Evolutionary conservation across 2,888 invertebrate genomes (phyloP), one percentile per base, ranked within the genome.

Genomic region (Cryptops parisi): DNA sequence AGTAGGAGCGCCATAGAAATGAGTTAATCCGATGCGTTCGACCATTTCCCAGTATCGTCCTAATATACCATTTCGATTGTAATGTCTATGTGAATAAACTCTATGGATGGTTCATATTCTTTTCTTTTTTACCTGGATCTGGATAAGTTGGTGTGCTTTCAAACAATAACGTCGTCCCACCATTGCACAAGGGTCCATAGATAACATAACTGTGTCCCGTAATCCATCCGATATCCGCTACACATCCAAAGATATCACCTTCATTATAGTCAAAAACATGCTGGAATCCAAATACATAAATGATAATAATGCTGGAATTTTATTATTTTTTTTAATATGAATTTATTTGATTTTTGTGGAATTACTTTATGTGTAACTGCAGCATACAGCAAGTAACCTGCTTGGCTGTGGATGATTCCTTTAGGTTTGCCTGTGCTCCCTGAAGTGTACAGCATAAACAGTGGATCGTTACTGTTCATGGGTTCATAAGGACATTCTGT

Each of bases 391-490:
- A 73, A 63, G 59, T 73, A 74, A 1, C 72, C 73, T 3, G 68
- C 73, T 45, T 67, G 67, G 1, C 69, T 65, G 60, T 73, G 73
- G 23, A 67, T 64, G 2, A 73, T 60, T 2, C 72, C 74, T 61
- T 74, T 74, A 2, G 74, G 74, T 58, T 70, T 68, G 2, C 74
- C 74, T 2, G 74, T 75, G 54, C 71, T 71, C 26, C 74, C 74
- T 2, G 72, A 73, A 2, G 74, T 74, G 62, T 75, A 75, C 52
- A 74, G 62, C 63, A 74, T 67, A 60, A 74, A 74, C 46, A 74
- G 62, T 2, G 65, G 65, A 60, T 75, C 73, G 57, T 74, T 72
- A 57, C 71, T 70, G 55, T 69, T 67, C 65, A 73, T 64, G 24
- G 60, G 60, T 40, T 64, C 69, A 2, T 72, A 68, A 2, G 60